A percentile compares a stretch with the other conserved stretches of the same genome.
Evolutionary conservation across 2,113 vertebrate species (phyloP).

Genomic region (Scomber japonicus): DNA sequence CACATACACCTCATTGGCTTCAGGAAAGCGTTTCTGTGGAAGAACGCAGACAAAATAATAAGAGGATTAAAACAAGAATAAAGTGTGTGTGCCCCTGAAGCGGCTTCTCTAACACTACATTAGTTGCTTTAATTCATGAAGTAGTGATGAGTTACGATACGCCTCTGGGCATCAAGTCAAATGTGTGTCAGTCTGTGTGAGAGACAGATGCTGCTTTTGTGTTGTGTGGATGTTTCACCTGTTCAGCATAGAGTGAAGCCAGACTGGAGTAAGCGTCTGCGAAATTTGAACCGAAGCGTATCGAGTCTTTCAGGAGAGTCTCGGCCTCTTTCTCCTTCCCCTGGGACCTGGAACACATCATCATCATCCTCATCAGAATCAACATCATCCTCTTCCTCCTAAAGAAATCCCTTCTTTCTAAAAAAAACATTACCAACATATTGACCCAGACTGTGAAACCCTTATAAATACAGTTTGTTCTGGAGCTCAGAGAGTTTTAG

Average conservation of each 20-base stretch:
- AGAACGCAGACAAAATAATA: constrained; percentile 4
- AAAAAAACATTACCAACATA: no score
- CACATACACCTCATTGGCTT: constrained; percentile 91
- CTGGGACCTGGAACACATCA: constrained; percentile 85
- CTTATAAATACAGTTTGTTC: no score
- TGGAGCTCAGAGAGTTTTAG: no score
- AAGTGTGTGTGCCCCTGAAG: not conserved
- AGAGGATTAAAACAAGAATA: not conserved
- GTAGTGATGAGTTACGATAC: not conserved
- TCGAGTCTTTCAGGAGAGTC: constrained; percentile 88
- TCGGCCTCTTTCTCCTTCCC: constrained; percentile 91
- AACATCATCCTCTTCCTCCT: constrained; percentile 5
- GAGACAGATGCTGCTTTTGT: not conserved
- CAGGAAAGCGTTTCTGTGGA: constrained; percentile 88
- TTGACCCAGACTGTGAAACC: no score
- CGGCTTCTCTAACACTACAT: not conserved
- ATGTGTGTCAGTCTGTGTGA: no score
- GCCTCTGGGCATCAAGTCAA: not conserved
- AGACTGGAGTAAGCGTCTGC: constrained; percentile 96
- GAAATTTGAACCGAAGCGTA: constrained; percentile 92
- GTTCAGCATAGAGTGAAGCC: constrained; percentile 93
- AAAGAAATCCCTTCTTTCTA: no score
- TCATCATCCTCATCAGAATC: constrained; percentile 14
- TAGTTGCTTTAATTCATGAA: not conserved
- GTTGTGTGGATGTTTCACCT: constrained; percentile 82